These are phyloP conservation scores for Cryptosula pallasiana DNA, from an alignment of 2,888 invertebrate species.

Conservation along the genomic window DNA sequence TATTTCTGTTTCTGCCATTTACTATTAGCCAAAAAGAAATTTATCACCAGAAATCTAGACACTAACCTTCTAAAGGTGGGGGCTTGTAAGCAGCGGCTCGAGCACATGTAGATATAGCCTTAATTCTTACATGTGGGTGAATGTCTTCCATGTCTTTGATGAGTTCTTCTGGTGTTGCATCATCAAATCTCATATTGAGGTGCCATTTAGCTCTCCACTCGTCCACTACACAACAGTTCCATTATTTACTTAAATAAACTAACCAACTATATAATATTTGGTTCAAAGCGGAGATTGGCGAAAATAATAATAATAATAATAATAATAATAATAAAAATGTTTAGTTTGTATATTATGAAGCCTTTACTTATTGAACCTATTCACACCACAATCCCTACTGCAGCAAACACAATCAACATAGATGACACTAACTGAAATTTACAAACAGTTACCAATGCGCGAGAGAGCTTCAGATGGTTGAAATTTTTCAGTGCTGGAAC, in stretches of 20 bases:
- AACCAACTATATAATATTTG: no score
- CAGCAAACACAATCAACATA: no score
- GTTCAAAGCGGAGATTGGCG: no score
- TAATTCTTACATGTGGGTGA: constrained; percentile 48
- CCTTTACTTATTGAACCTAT: no score
- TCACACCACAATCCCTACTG: no score
- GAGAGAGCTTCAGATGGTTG: constrained; percentile 19
- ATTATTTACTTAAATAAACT: no score
- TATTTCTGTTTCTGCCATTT: not conserved
- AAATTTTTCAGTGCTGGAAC: not conserved
- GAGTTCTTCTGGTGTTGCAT: constrained; percentile 48
- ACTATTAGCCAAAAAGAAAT: not conserved
- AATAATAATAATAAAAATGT: no score
- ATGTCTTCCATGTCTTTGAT: constrained; percentile 52
- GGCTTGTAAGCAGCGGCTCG: constrained; percentile 46
- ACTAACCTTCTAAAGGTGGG: constrained; percentile 28
- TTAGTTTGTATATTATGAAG: no score
- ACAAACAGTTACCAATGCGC: constrained; percentile 38
- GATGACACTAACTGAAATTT: no score
- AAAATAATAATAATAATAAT: no score
- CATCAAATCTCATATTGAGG: constrained; percentile 45
- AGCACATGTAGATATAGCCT: constrained; percentile 48
- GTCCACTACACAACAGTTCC: constrained; percentile 43
- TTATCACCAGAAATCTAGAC: not conserved
- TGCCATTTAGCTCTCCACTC: constrained; percentile 52